Evolutionary conservation across 2,888 invertebrate genomes (phyloP), one percentile per base, ranked within the genome.

Genomic region (Temnothorax ravouxi): DNA sequence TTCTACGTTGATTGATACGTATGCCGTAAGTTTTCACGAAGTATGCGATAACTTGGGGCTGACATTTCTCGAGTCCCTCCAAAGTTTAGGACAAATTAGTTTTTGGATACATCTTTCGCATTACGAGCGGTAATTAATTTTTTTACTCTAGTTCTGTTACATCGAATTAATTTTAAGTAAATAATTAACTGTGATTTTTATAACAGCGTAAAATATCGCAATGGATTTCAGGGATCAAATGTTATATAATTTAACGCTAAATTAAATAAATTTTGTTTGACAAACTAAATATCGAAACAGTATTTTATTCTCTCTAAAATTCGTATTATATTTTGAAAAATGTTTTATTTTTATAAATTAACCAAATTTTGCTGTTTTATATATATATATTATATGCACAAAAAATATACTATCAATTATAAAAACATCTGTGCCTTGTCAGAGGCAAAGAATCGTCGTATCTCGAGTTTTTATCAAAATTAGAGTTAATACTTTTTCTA

Each of bases 321-420:
- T 29, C 29, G 25, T 56, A 41, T 72, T 41, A 38, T 54, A 54
- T 29, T 56, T 74, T 41, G n/a, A 59, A 29, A 59, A 41, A 41
- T 25, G 6, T 18, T 21, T 61, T 34, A 61, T n/a, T 34, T 61
- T 34, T 34, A 61, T 61, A 29, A 34, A 4, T 1, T 34, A 61
- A n/a, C 2, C 34, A 29, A 18, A 61, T 34, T 61, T 61, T 61
- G 9, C 18, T 8, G 1, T 61, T 6, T 1, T 61, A 61, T 61
- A 18, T 61, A 29, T 8, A 61, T 61, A 34, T 61, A n/a, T 61
- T 61, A 11, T 34, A n/a, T 50, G 34, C n/a, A 3, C 13, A 62
- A 3, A 18, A 34, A 29, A 4, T n/a, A 44, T 13, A 34, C 6
- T 6, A 5, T 34, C 34, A 34, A 34, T 34, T 34, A 34, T 34